Base-by-base conservation (phyloP, 2,797 vertebrate species). In the Periparus ater region DNA sequence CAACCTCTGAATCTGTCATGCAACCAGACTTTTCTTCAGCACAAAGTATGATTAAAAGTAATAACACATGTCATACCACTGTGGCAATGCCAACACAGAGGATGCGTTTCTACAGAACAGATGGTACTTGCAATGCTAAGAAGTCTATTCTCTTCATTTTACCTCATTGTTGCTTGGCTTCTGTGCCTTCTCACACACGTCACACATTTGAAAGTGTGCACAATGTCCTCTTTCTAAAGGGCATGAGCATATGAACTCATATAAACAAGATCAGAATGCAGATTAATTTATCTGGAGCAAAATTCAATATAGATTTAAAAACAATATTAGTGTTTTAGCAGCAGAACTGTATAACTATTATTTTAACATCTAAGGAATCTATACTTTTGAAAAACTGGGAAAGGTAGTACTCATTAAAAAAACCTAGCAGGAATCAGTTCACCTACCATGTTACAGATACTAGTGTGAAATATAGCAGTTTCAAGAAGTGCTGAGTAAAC, bases 61-160 rank as follows among this genome's bases (percentile, higher is more conserved):
- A 96, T 96, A 96, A 96, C 95, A 96, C 96, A 96, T 96, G 94
- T 96, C 96, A 96, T 97, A 97, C 97, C 96, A 97, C 93, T 91
- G 93, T 97, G 97, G 96, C 95, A 97, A 97, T 97, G 96, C 96
- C 97, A 97, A 96, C 95, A 97, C 90, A 96, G 95, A 96, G 96
- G 93, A 97, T 96, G 96, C 91, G 91, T 97, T 97, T 97, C 97
- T 97, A 94, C 96, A 97, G 96, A 97, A 97, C 97, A 97, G 97
- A 97, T 97, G 96, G 97, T 93, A 97, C 95, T 96, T 93, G 95
- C 96, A 97, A 96, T 96, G 96, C 95, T 97, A 97, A 97, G 97
- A 96, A 95, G 92, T 88, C 95, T 97, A 94, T 96, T 97, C 95
- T 96, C 93, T 97, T 96, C 92, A 91, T 96, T 94, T 96, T 97